phyloP scores from a whole-genome alignment of 2,113 vertebrate genomes.

The Leuciscus idus region DNA sequence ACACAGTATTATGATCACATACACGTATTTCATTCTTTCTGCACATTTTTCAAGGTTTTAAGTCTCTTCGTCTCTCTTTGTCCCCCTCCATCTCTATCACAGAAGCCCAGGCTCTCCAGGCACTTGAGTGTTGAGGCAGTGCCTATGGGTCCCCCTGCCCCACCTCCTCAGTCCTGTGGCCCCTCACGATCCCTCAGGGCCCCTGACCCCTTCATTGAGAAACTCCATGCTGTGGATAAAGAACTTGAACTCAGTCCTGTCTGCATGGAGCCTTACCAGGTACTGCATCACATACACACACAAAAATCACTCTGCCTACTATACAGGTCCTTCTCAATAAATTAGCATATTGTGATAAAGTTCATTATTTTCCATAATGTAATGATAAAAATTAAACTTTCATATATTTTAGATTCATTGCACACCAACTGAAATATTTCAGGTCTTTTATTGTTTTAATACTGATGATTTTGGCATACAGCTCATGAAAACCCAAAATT shows the following conservation, averaged over 20 bases:
- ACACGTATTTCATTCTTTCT: background rate
- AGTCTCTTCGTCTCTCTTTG: constrained; percentile 39
- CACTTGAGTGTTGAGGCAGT: constrained; percentile 82
- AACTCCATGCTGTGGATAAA: constrained; percentile 86
- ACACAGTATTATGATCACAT: background rate
- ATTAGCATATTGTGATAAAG: too few relatives aligned
- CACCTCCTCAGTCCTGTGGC: constrained; percentile 65
- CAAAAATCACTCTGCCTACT: background rate
- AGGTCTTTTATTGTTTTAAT: too few relatives aligned
- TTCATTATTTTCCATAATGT: too few relatives aligned
- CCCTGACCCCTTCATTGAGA: constrained; percentile 86
- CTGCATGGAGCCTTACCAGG: constrained; percentile 85
- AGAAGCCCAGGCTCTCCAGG: constrained; percentile 60
- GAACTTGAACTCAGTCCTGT: constrained; percentile 82
- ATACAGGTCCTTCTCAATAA: too few relatives aligned
- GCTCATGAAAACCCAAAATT: too few relatives aligned
- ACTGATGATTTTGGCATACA: too few relatives aligned
- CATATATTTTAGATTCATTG: too few relatives aligned
- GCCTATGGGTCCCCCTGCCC: constrained; percentile 84
- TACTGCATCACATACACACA: constrained; percentile 54
- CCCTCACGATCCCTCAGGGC: constrained; percentile 67
- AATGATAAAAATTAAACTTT: too few relatives aligned
- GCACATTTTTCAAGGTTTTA: background rate
- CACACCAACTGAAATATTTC: too few relatives aligned
- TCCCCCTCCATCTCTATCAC: constrained; percentile 52